phyloP scores from a whole-genome alignment of 2,113 vertebrate species.

The Pelecanoides urinatrix region DNA sequence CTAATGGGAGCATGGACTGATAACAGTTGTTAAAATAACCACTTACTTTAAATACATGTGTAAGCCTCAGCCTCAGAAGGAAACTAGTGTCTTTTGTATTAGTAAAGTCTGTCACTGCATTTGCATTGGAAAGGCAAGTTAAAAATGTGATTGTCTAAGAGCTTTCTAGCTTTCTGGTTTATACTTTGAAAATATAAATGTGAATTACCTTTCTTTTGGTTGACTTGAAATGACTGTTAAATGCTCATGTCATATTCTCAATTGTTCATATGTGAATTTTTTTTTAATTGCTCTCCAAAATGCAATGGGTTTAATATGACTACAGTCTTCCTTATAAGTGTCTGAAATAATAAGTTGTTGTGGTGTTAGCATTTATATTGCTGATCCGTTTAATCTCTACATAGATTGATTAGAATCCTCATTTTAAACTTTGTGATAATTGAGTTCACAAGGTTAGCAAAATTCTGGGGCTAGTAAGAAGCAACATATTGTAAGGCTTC shows the following conservation, averaged over 20 bases:
- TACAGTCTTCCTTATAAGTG: background rate
- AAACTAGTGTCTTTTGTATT: background rate
- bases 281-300: background rate
- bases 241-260: background rate
- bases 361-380: background rate
- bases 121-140: background rate
- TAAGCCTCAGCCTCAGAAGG: background rate
- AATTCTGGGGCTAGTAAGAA: background rate
- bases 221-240: conserved; percentile 10
- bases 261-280: background rate
- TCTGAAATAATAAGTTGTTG: background rate
- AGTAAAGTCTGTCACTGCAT: background rate
- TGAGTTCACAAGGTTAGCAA: background rate
- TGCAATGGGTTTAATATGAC: background rate
- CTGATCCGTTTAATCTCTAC: background rate
- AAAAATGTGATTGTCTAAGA: background rate
- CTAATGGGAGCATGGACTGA: background rate
- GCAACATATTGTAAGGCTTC: background rate
- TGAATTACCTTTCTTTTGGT: conserved; percentile 15
- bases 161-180: background rate
- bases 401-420: background rate
- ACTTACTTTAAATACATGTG: background rate
- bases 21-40: background rate
- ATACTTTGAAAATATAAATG: background rate
- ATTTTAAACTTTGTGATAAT: background rate